Conservation (phyloP, 2,113 vertebrate genomes). For the Calidris pygmaea region DNA sequence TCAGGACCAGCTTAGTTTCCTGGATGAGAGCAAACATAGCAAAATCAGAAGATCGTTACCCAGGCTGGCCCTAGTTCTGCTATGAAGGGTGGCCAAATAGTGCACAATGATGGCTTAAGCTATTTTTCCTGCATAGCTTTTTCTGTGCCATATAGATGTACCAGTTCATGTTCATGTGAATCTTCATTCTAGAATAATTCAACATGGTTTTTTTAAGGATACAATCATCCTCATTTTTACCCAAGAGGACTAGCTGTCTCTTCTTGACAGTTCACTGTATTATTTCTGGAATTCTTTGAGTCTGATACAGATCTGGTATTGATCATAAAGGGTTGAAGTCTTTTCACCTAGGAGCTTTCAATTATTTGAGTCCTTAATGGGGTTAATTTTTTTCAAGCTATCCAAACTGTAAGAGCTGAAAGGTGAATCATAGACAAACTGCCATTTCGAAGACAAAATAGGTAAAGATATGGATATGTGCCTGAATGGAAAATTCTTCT, state of each 20-base stretch:
- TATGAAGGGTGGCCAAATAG: neutral
- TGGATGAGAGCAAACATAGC: neutral
- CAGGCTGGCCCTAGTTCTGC: neutral
- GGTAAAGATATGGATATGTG: neutral
- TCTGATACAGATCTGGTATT: neutral
- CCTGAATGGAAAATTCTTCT: neutral
- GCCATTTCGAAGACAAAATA: neutral
- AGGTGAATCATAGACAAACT: neutral
- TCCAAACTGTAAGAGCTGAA: neutral
- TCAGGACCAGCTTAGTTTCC: neutral
- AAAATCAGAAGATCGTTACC: neutral
- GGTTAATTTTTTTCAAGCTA: neutral
- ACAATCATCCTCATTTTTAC: neutral
- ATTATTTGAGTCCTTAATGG: neutral
- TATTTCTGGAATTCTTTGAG: neutral
- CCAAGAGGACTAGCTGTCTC: neutral
- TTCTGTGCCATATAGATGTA: neutral
- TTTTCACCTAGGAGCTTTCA: neutral
- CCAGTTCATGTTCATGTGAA: neutral
- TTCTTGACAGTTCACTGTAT: neutral
- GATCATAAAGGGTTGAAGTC: neutral
- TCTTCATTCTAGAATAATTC: neutral
- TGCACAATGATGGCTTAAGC: too few relatives aligned
- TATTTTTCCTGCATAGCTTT: neutral
- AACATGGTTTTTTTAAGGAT: neutral